A percentile compares a stretch with the other conserved stretches of the same genome.
Evolutionary conservation across 2,113 vertebrate species (phyloP).

Genomic region (Rissa tridactyla): DNA sequence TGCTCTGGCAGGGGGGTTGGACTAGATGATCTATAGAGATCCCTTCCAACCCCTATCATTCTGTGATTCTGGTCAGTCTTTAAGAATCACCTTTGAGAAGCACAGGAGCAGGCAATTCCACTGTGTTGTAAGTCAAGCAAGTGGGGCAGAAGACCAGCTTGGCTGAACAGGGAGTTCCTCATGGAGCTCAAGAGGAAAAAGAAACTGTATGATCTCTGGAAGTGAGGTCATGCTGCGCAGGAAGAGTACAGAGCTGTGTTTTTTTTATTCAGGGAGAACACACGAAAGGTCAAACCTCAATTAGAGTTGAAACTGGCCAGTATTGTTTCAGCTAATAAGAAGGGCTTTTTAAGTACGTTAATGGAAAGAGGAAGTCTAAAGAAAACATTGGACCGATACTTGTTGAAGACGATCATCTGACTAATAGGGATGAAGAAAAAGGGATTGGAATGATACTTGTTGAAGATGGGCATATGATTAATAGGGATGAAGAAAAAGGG

Average conservation of each 20-base stretch:
- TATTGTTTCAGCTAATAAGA: neutral
- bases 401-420: too few species aligned
- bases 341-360: neutral
- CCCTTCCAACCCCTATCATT: neutral
- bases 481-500: neutral
- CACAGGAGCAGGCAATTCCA: neutral
- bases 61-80: neutral
- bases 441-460: neutral
- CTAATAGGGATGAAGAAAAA: too few species aligned
- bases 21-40: too few species aligned
- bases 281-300: neutral
- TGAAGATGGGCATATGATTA: neutral
- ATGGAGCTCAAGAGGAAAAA: neutral
- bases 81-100: neutral
- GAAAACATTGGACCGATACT: neutral
- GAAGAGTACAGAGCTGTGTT: neutral
- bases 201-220: neutral
- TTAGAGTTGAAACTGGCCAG: neutral
- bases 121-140: neutral
- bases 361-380: neutral
- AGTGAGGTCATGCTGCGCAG: neutral
- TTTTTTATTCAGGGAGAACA: neutral
- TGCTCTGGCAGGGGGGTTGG: too few species aligned
- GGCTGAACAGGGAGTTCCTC: neutral
- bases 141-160: neutral